A percentile compares a stretch with the other conserved stretches of the same genome.
phyloP scores from a whole-genome alignment of 2,888 invertebrate species.

The Drosophila neotestacea region DNA sequence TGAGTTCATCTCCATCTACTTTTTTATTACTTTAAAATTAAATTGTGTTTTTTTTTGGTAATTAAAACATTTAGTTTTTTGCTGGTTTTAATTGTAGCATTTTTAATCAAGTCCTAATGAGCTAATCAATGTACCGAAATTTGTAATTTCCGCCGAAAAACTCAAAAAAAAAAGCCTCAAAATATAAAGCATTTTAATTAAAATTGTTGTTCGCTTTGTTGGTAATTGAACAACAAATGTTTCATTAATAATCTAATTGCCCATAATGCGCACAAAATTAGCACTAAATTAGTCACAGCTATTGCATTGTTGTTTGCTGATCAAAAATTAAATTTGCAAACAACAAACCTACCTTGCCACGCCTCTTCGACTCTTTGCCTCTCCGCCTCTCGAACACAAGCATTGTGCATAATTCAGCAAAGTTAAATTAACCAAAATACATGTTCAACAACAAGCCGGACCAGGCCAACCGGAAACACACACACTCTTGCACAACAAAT shows the following conservation, averaged over 20 bases:
- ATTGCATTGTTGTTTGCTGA: conserved; percentile 50
- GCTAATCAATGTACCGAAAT: conserved; percentile 70
- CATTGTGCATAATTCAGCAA: conserved; percentile 75
- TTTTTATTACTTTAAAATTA: conserved; percentile 35
- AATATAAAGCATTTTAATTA: conserved; percentile 66
- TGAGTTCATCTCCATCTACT: conserved; percentile 12
- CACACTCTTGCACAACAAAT: conserved; percentile 53
- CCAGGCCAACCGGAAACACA: conserved; percentile 57
- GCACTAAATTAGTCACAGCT: conserved; percentile 75
- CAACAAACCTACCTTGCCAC: conserved; percentile 15
- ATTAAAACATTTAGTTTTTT: conserved; percentile 58
- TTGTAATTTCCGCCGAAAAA: conserved; percentile 57
- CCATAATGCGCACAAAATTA: conserved; percentile 76
- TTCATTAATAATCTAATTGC: conserved; percentile 79
- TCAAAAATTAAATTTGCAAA: conserved; percentile 70
- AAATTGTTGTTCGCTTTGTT: conserved; percentile 50
- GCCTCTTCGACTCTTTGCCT: conserved; percentile 13
- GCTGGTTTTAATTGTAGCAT: conserved; percentile 49
- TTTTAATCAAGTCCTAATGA: conserved; percentile 72
- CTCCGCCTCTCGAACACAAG: conserved; percentile 27
- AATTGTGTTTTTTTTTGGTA: conserved; percentile 40
- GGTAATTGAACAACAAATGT: conserved; percentile 76
- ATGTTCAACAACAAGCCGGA: conserved; percentile 61
- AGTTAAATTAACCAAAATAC: conserved; percentile 82
- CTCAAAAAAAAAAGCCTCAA: background rate